Evolutionary conservation across 2,797 vertebrate species (phyloP).

Genomic region (Sitta carolinensis): DNA sequence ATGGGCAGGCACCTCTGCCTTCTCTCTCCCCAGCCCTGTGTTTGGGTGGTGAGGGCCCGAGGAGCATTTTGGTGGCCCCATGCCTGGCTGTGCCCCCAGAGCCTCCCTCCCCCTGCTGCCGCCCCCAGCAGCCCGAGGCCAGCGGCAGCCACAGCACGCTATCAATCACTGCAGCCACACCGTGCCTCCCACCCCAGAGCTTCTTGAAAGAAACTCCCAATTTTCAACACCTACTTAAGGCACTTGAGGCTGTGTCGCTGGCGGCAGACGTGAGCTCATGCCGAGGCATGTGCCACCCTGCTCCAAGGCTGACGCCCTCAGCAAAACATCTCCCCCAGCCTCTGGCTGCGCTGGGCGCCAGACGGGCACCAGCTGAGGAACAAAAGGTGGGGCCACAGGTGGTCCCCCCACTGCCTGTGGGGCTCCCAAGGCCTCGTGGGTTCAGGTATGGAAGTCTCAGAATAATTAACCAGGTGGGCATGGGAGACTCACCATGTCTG

Average conservation of each 20-base stretch:
- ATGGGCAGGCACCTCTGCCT: not conserved
- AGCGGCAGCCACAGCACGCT: accelerated
- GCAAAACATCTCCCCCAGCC: not conserved
- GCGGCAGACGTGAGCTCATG: slow-evolving; percentile 74
- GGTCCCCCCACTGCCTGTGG: accelerated
- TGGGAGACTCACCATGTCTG: not conserved
- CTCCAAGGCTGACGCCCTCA: slow-evolving; percentile 45
- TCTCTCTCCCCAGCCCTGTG: accelerated
- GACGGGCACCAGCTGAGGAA: not conserved
- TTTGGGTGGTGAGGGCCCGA: accelerated
- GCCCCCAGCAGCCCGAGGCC: not conserved
- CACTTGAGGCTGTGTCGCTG: slow-evolving; percentile 41
- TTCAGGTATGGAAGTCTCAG: not conserved
- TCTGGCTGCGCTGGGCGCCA: not conserved
- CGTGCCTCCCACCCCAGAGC: slow-evolving; percentile 21
- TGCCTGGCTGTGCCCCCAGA: accelerated
- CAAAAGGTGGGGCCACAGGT: not conserved
- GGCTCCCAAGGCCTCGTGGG: not conserved
- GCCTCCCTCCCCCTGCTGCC: not conserved
- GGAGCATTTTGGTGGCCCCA: not conserved
- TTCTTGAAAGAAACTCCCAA: slow-evolving; percentile 59
- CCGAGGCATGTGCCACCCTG: slow-evolving; percentile 1
- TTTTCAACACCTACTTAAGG: slow-evolving; percentile 76
- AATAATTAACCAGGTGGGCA: not conserved
- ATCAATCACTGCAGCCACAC: not conserved